Base-by-base conservation (phyloP, 2,888 invertebrate species). In the Himalopsyche tibetana region DNA sequence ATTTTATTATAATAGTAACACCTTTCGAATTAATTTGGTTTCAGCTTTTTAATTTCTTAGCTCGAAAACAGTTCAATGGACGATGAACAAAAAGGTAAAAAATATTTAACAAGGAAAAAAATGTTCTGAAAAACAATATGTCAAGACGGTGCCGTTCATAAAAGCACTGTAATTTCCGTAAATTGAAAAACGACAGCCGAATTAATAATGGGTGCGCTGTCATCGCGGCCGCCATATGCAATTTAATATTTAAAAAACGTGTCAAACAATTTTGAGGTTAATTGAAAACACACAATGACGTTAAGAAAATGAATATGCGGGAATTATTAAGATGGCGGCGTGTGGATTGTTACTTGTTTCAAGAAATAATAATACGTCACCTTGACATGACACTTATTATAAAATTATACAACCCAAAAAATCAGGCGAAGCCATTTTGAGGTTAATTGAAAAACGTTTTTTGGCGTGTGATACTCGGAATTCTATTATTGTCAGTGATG, bases 111-210 rank as follows among this genome's bases (percentile, higher is more conserved):
- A 19, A 63, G n/a, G 19, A 28, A 19, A 28, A 28, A 63, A 63
- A 63, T 19, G 63, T 63, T 19, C 19, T 63, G 63, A 63, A 63
- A 63, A 63, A 51, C 51, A 51, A 63, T 63, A 63, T 63, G 63
- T 19, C 63, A 63, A 63, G 63, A 19, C 63, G 63, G 63, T 63
- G 63, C 28, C 28, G 63, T 63, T 63, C 63, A 63, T 63, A 28
- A 63, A 63, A 63, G 63, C 63, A 63, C 63, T 63, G 15, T 63
- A 63, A 63, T 63, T 63, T 63, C 63, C 63, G 63, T 63, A 63
- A 63, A 63, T 63, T 63, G 63, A 63, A 63, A 63, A 63, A 63
- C 63, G 63, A 63, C 63, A n/a, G 63, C 63, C 63, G 19, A 63
- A 63, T 63, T 63, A 63, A 63, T 63, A 63, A 63, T 63, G n/a